phyloP scores from a whole-genome alignment of 2,888 invertebrate genomes.

The Icerya purchasi region DNA sequence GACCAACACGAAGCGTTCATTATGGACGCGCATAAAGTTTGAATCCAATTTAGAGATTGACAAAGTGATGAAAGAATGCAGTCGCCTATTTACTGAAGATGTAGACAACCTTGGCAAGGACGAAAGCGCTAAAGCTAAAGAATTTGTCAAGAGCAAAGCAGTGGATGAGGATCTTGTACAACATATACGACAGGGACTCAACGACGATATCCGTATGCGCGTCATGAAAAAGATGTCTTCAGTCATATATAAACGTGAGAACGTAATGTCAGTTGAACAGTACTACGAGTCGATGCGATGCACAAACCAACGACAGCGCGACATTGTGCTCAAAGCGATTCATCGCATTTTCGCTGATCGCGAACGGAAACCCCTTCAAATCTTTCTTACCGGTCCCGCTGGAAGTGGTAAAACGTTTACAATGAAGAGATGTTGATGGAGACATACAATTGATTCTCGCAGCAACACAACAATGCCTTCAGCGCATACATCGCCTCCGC shows the following conservation, averaged over 20 bases:
- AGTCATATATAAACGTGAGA: slow-evolving; percentile 6
- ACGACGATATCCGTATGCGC: not conserved
- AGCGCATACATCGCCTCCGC: too few relatives aligned
- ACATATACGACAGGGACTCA: not conserved
- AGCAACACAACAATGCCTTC: not conserved
- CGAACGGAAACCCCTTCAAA: slow-evolving; percentile 19
- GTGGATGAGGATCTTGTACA: not conserved
- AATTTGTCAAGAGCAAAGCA: not conserved
- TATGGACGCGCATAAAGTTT: too few relatives aligned
- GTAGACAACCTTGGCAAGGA: too few relatives aligned
- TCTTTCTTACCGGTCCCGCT: slow-evolving; percentile 22
- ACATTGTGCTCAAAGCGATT: slow-evolving; percentile 6
- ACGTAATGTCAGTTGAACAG: slow-evolving; percentile 8
- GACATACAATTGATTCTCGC: not conserved
- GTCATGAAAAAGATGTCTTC: not conserved
- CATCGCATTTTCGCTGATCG: slow-evolving; percentile 18
- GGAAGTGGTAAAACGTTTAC: slow-evolving; percentile 23
- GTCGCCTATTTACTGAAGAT: too few relatives aligned
- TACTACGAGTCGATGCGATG: slow-evolving; percentile 10
- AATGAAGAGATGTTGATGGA: slow-evolving; percentile 11
- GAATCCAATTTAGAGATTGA: too few relatives aligned
- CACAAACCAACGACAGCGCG: slow-evolving; percentile 7
- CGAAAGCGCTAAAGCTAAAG: too few relatives aligned
- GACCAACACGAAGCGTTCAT: too few relatives aligned
- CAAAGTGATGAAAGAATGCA: too few relatives aligned